Conservation (phyloP, 2,888 invertebrate genomes). For the Cataglyphis altisquamis region DNA sequence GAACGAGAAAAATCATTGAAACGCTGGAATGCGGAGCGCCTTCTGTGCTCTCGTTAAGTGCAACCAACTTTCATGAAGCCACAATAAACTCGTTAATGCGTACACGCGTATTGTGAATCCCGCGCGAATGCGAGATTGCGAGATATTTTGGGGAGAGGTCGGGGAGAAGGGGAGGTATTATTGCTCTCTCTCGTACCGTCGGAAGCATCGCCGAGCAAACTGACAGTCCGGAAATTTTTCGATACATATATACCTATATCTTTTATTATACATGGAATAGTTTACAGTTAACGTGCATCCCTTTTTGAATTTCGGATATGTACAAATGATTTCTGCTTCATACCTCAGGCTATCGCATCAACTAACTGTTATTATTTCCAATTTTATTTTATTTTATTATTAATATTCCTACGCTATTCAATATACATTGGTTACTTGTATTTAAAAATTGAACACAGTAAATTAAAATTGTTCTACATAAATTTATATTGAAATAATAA, state of each 20-base stretch:
- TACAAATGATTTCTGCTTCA: conserved; percentile 30
- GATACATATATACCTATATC: conserved; percentile 14
- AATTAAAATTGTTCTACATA: background rate
- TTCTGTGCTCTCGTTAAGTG: conserved; percentile 42
- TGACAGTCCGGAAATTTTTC: conserved; percentile 38
- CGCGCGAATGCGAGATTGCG: background rate
- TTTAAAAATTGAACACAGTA: conserved; percentile 2
- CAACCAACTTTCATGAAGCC: conserved; percentile 28
- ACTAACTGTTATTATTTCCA: background rate
- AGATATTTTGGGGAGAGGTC: conserved; percentile 4
- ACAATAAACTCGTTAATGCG: conserved; percentile 46
- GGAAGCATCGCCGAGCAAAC: conserved; percentile 23
- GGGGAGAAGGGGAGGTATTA: background rate
- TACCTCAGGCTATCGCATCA: conserved; percentile 17
- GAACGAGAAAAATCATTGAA: conserved; percentile 36
- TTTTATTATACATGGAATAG: conserved; percentile 33
- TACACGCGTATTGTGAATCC: conserved; percentile 27
- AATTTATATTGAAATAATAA: background rate
- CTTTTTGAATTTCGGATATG: conserved; percentile 17
- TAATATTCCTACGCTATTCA: conserved; percentile 16
- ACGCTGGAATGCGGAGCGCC: background rate
- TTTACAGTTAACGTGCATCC: background rate
- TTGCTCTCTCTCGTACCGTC: background rate
- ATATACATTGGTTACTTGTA: conserved; percentile 16
- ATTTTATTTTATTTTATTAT: conserved; percentile 16